Evolutionary conservation across 2,113 vertebrate species (phyloP).

Genomic region (Varanus komodoensis): DNA sequence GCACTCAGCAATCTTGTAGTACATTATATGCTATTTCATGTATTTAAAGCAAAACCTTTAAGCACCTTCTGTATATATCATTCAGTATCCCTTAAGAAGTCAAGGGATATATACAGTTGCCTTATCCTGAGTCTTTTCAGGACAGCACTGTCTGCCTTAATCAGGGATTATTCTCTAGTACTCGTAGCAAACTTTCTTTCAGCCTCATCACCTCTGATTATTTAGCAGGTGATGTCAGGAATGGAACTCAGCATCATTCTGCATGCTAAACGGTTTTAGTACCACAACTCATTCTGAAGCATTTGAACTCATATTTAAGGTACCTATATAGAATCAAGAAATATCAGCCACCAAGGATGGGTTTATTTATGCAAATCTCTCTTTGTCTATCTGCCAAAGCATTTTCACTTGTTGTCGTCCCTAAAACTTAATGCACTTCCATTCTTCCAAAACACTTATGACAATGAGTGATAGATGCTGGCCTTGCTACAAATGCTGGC

Average conservation of each 20-base stretch:
- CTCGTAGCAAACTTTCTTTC: background rate
- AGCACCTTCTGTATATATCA: background rate
- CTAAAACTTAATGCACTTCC: constrained; percentile 40
- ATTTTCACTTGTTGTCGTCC: constrained; percentile 62
- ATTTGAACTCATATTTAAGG: too few species aligned
- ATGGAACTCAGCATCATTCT: constrained; percentile 17
- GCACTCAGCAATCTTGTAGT: background rate
- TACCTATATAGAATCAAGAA: constrained; percentile 6
- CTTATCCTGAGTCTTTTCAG: background rate
- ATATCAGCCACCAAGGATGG: constrained; percentile 23
- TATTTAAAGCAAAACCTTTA: background rate
- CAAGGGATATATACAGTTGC: background rate
- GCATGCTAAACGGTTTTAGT: constrained; percentile 38
- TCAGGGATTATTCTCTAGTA: background rate
- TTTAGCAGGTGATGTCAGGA: background rate
- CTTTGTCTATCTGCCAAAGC: constrained; percentile 54
- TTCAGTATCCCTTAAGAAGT: background rate
- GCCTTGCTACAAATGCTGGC: constrained; percentile 32
- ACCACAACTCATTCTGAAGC: background rate
- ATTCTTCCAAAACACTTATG: constrained; percentile 40
- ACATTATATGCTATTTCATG: background rate
- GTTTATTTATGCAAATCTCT: constrained; percentile 45
- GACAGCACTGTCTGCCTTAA: background rate
- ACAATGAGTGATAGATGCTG: constrained; percentile 42
- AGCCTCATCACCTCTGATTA: background rate